Evolutionary conservation across 2,113 vertebrate genomes (phyloP).

Genomic region (Etheostoma spectabile): DNA sequence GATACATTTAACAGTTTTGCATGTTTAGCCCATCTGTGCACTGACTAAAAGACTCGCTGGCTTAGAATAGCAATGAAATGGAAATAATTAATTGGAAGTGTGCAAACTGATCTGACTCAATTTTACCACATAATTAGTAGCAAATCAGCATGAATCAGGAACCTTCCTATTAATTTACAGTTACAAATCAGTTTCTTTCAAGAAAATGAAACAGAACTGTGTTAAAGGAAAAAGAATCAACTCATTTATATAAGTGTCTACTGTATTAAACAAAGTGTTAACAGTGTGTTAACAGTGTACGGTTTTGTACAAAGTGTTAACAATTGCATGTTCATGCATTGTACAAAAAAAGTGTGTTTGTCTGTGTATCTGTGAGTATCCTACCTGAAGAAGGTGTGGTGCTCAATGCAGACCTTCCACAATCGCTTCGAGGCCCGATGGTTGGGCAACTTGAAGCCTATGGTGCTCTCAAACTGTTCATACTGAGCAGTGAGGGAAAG

Average conservation of each 20-base stretch:
- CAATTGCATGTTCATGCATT: conserved; percentile 45
- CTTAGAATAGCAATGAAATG: background rate
- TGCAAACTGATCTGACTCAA: background rate
- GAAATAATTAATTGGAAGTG: background rate
- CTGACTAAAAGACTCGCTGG: background rate
- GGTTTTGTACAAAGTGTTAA: conserved; percentile 12
- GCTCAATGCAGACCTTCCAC: conserved; percentile 99
- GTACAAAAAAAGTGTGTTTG: conserved; percentile 25
- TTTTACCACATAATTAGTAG: background rate
- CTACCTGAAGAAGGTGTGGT: conserved; percentile 99
- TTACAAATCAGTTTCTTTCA: background rate
- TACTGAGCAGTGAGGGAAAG: conserved; percentile 83
- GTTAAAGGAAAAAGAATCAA: background rate
- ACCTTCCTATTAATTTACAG: background rate
- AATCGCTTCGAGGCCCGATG: conserved; percentile 98
- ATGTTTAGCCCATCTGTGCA: background rate
- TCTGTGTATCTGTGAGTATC: conserved; percentile 28
- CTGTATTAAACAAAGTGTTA: conserved; percentile 5
- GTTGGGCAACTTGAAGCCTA: conserved; percentile 99
- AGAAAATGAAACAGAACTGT: background rate
- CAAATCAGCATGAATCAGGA: background rate
- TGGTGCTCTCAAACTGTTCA: conserved; percentile 99
- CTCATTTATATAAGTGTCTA: background rate
- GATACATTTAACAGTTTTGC: background rate
- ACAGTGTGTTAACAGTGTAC: background rate